Evolutionary conservation across 2,888 invertebrate genomes (phyloP).

Genomic region (Sarcophaga variegata): DNA sequence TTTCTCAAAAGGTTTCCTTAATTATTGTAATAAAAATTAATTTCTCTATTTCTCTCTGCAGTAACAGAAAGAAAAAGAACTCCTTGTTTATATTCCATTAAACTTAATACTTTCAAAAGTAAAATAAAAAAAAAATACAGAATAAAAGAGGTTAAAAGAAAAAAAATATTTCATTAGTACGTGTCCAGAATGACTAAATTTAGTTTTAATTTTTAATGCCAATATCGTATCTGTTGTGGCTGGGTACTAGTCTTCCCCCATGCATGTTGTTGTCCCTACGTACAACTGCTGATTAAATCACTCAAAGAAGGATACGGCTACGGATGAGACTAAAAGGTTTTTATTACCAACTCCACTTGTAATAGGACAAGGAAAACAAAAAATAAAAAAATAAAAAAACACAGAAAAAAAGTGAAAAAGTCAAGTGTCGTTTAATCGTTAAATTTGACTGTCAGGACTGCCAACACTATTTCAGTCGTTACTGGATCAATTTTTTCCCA

Average conservation of each 20-base stretch:
- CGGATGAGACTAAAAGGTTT: slow-evolving; percentile 35
- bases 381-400: neutral
- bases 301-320: slow-evolving; percentile 12
- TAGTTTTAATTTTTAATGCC: slow-evolving; percentile 47
- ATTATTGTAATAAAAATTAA: neutral
- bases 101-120: slow-evolving; percentile 9
- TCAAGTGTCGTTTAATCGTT: slow-evolving; percentile 64
- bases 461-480: slow-evolving; percentile 37
- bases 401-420: neutral
- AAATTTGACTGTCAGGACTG: slow-evolving; percentile 48
- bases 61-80: neutral
- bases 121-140: neutral
- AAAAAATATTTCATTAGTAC: slow-evolving; percentile 29
- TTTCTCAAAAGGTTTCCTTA: neutral
- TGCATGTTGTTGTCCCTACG: neutral
- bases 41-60: neutral
- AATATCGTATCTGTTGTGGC: neutral
- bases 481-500: slow-evolving; percentile 51
- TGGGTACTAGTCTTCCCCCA: neutral
- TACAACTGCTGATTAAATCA: slow-evolving; percentile 41
- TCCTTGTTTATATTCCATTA: slow-evolving; percentile 15
- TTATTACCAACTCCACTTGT: slow-evolving; percentile 24
- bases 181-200: slow-evolving; percentile 47
- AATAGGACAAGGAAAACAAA: neutral
- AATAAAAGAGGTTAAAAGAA: neutral